A percentile compares a stretch with the other conserved stretches of the same genome.
These are phyloP conservation scores for Heterotilapia buettikoferi DNA, from an alignment of 2,113 vertebrate species.

Conservation along the genomic window DNA sequence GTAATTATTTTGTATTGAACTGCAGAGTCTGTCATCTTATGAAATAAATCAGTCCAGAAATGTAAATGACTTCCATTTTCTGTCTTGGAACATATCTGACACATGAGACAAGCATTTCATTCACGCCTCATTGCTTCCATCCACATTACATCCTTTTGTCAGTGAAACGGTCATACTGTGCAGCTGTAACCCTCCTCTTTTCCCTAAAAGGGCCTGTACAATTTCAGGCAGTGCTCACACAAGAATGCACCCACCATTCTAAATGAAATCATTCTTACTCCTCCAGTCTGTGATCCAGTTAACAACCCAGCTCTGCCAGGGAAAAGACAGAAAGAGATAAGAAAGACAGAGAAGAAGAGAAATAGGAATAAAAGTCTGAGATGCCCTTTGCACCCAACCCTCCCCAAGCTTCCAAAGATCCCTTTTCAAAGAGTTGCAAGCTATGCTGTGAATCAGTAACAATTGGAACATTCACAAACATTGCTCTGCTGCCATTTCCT, in stretches of 20 bases:
- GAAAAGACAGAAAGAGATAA: slow-evolving; percentile 46
- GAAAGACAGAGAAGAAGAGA: slow-evolving; percentile 31
- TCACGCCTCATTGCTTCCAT: slow-evolving; percentile 35
- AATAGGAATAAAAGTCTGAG: slow-evolving; percentile 23
- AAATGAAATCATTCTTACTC: slow-evolving; percentile 55
- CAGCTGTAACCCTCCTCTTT: slow-evolving; percentile 10
- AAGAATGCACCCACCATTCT: slow-evolving; percentile 35
- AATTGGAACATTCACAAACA: slow-evolving; percentile 55
- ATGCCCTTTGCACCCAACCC: slow-evolving; percentile 29
- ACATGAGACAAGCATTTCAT: slow-evolving; percentile 49
- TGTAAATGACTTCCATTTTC: slow-evolving; percentile 45
- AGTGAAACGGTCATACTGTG: slow-evolving; percentile 42
- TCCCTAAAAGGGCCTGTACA: slow-evolving; percentile 19
- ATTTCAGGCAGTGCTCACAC: slow-evolving; percentile 35
- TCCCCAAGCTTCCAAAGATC: background rate
- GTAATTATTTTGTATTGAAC: background rate
- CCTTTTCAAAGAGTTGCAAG: background rate
- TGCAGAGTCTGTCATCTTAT: background rate
- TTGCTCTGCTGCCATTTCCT: slow-evolving; percentile 24
- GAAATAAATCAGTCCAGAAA: slow-evolving; percentile 5
- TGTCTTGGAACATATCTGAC: slow-evolving; percentile 44
- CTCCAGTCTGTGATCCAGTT: slow-evolving; percentile 38
- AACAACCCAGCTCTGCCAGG: slow-evolving; percentile 44
- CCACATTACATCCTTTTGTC: slow-evolving; percentile 52
- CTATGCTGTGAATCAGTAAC: slow-evolving; percentile 38